Conservation (phyloP, 2,797 vertebrate species). For the Acrocephalus scirpaceus region DNA sequence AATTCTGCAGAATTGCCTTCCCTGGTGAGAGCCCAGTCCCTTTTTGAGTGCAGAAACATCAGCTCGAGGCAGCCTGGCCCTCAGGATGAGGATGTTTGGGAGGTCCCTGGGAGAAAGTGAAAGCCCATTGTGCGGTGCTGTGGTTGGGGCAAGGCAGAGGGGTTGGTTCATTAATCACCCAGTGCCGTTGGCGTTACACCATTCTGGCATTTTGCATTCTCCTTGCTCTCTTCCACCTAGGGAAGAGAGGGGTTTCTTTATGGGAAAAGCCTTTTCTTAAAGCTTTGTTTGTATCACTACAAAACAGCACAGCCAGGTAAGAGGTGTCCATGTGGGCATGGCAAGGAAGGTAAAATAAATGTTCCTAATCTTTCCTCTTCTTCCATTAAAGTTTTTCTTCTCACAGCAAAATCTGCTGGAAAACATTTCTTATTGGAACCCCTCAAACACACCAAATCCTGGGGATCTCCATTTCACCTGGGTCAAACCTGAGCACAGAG, state of each 20-base stretch:
- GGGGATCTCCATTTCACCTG: background rate
- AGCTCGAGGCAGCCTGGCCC: background rate
- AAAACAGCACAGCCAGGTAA: background rate
- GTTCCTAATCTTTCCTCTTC: background rate
- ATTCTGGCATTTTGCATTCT: background rate
- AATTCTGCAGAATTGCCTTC: background rate
- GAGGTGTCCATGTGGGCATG: background rate
- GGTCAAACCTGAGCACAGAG: background rate
- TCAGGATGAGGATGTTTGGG: background rate
- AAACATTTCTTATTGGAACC: background rate
- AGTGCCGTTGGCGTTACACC: fast-evolving
- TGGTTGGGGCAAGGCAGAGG: background rate
- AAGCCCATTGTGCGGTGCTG: background rate
- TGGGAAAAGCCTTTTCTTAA: background rate
- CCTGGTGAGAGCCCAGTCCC: background rate
- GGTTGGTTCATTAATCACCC: background rate
- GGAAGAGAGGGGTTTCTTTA: background rate
- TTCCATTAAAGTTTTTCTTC: background rate
- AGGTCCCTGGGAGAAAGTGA: conserved; percentile 21
- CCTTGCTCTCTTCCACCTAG: background rate
- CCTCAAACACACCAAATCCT: background rate
- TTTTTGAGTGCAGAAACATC: background rate
- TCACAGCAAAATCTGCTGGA: background rate
- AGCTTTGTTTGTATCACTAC: background rate
- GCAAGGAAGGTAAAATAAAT: background rate